phyloP scores from a whole-genome alignment of 2,797 vertebrate species.

The Oreochromis grahami region DNA sequence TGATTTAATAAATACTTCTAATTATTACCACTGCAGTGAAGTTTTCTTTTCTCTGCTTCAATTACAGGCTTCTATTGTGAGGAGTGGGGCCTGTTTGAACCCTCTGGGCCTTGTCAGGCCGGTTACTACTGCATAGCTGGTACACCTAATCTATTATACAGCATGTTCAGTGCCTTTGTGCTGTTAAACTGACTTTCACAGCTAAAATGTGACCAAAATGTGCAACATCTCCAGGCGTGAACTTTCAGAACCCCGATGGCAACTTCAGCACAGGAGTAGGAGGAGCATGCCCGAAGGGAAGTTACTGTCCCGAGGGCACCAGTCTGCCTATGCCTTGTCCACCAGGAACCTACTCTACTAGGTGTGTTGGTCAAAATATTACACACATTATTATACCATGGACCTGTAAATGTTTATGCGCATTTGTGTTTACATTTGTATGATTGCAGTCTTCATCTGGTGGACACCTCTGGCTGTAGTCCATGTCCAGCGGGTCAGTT shows the following conservation, averaged over 20 bases:
- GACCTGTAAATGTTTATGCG: neutral
- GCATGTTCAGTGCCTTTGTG: neutral
- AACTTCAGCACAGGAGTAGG: constrained; percentile 79
- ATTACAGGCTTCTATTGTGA: constrained; percentile 82
- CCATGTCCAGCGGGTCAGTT: constrained; percentile 81
- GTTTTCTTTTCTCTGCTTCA: constrained; percentile 2
- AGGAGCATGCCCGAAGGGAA: constrained; percentile 85
- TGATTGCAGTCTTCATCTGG: constrained; percentile 74
- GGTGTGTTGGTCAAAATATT: constrained; percentile 60
- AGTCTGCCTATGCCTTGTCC: constrained; percentile 81
- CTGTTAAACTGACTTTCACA: neutral
- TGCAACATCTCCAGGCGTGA: constrained; percentile 77
- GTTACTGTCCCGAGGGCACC: constrained; percentile 85
- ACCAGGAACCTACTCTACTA: constrained; percentile 84
- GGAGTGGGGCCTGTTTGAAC: constrained; percentile 81
- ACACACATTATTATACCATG: neutral
- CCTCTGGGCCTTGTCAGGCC: constrained; percentile 80
- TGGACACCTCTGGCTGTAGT: constrained; percentile 73
- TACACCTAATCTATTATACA: constrained; percentile 41
- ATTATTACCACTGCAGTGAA: neutral
- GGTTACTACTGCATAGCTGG: constrained; percentile 86
- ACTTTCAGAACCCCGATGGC: constrained; percentile 78
- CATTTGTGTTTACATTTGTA: neutral
- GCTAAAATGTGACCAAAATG: neutral
- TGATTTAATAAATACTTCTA: neutral